Evolutionary conservation across 2,888 invertebrate genomes (phyloP), one percentile per base, ranked within the genome.

Genomic region (Platycheirus albimanus): DNA sequence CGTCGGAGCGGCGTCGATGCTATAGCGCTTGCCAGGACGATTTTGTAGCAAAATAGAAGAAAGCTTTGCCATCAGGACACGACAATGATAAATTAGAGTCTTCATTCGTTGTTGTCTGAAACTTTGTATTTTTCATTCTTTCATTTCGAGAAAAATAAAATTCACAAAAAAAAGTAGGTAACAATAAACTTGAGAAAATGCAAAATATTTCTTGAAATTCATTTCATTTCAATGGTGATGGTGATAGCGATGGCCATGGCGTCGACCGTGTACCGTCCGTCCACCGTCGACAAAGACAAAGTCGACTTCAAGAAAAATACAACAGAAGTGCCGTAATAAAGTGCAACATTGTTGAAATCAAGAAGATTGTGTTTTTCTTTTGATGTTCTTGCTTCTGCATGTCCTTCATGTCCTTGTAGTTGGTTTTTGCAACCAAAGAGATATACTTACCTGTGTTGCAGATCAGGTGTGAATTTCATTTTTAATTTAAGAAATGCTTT

Each of bases 1-100:
- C 43, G n/a, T n/a, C n/a, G n/a, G n/a, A n/a, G n/a, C n/a, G n/a
- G n/a, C n/a, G n/a, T n/a, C n/a, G n/a, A n/a, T n/a, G n/a, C n/a
- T n/a, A n/a, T n/a, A n/a, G n/a, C n/a, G n/a, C n/a, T n/a, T n/a
- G n/a, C n/a, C n/a, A n/a, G n/a, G n/a, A n/a, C n/a, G 24, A 24
- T 3, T 24, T 24, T 24, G 24, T 24, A 24, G 3, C 24, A 24
- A 24, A 3, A 17, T 17, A 17, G 24, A 7, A 43, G 28, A 61
- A 61, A n/a, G 66, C 47, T 77, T 67, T 54, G 56, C 51, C 43
- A 56, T 45, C 20, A 67, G 52, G 77, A 77, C 20, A 67, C 45
- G 77, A 77, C 81, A 81, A 67, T 81, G 81, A 81, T 72, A 77
- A 81, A 81, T 81, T 77, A 63, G 66, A 36, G 47, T 67, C 66